Evolutionary conservation across 2,113 vertebrate genomes (phyloP).

Genomic region (Delphinus delphis): DNA sequence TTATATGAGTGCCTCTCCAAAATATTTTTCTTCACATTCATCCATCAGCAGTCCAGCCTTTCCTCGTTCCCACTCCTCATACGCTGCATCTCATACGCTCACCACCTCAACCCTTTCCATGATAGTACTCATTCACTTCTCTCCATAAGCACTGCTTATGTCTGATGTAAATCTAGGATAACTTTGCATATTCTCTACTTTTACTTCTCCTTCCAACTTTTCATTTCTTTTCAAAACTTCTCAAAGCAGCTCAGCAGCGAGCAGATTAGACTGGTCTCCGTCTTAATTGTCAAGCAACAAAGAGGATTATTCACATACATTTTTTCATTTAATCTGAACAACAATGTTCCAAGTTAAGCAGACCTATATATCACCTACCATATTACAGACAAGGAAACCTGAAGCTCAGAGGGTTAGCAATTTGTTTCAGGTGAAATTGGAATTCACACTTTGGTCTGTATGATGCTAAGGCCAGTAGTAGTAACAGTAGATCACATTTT

Average conservation of each 20-base stretch:
- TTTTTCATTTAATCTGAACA: background rate
- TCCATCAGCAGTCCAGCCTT: background rate
- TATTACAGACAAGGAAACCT: background rate
- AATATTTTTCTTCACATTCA: background rate
- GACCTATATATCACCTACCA: background rate
- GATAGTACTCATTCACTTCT: background rate
- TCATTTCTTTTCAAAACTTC: background rate
- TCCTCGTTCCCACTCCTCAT: background rate
- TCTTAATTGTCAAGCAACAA: background rate
- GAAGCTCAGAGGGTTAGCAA: background rate
- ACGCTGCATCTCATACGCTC: background rate
- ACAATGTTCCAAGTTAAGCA: background rate
- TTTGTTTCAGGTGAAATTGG: background rate
- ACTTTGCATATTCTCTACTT: background rate
- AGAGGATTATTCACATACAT: background rate
- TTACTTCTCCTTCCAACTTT: background rate
- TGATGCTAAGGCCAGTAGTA: background rate
- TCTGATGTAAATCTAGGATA: background rate
- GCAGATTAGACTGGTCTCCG: background rate
- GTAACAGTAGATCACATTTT: background rate
- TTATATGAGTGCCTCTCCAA: background rate
- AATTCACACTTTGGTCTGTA: background rate
- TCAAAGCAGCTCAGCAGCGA: background rate
- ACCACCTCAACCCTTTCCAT: background rate
- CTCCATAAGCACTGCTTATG: background rate